Conservation (phyloP, 1,140 invertebrate species). For the Euura saliciscinereae region DNA sequence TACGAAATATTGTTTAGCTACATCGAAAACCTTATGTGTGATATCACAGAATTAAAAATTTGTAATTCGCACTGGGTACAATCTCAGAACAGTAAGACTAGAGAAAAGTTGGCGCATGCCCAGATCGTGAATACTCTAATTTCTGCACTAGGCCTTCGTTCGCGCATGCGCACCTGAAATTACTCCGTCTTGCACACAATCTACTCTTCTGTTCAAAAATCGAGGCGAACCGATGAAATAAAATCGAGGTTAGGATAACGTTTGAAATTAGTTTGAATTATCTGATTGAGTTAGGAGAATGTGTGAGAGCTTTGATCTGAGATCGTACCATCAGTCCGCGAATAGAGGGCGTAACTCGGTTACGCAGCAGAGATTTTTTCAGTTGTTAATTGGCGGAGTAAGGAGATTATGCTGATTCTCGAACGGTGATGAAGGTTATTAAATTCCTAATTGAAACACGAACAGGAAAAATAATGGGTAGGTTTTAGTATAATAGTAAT, state of each 20-base stretch:
- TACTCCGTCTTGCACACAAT: too few species aligned
- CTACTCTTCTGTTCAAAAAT: too few species aligned
- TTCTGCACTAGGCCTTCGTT: too few species aligned
- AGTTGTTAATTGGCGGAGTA: neutral
- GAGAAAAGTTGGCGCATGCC: too few species aligned
- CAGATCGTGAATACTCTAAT: too few species aligned
- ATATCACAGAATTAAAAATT: neutral
- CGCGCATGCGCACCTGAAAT: too few species aligned
- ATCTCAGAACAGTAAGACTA: too few species aligned
- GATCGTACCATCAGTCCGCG: neutral
- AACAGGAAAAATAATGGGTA: slow-evolving; percentile 13
- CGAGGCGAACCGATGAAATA: too few species aligned
- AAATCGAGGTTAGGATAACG: too few species aligned
- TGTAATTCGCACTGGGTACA: too few species aligned
- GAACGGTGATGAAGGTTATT: neutral
- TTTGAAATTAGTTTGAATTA: too few species aligned
- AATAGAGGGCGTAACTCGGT: neutral
- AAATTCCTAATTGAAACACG: slow-evolving; percentile 7
- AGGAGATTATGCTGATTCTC: neutral
- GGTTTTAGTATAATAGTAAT: slow-evolving; percentile 8
- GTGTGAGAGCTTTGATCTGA: neutral
- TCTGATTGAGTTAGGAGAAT: neutral
- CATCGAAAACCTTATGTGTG: slow-evolving; percentile 18
- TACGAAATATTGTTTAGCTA: slow-evolving; percentile 44
- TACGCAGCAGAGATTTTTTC: neutral